These are phyloP conservation scores for Arrhopalites spinosus DNA, from an alignment of 2,888 invertebrate species.

Conservation along the genomic window DNA sequence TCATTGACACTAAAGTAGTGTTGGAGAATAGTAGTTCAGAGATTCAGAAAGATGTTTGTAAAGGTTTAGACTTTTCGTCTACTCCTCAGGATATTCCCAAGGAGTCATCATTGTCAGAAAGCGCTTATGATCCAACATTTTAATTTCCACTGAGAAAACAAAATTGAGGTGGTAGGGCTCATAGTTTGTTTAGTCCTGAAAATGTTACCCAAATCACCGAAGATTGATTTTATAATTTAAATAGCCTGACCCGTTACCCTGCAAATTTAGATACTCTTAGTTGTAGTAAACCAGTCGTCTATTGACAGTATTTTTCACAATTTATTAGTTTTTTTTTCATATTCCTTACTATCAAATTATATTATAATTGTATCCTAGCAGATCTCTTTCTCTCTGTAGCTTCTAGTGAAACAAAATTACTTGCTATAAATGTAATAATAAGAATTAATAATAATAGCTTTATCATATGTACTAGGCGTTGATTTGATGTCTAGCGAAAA, in stretches of 20 bases:
- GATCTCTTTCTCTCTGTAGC: conserved; percentile 1
- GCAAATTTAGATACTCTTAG: neutral
- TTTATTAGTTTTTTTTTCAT: conserved; percentile 4
- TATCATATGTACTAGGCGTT: neutral
- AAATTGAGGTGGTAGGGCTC: neutral
- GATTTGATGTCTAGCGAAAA: conserved; percentile 1
- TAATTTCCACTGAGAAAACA: neutral
- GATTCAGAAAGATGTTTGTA: neutral
- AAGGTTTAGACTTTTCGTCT: neutral
- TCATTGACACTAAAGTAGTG: neutral
- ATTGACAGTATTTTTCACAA: neutral
- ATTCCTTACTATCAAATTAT: neutral
- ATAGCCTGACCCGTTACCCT: neutral
- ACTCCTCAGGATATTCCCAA: too few relatives aligned
- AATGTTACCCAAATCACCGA: neutral
- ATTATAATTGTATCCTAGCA: neutral
- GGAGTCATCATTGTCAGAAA: neutral
- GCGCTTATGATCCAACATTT: neutral
- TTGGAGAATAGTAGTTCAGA: neutral
- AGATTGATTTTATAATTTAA: neutral
- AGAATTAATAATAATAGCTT: neutral
- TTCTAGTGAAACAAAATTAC: neutral
- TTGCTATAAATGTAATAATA: neutral
- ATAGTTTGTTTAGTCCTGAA: neutral
- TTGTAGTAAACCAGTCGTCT: neutral